Evolutionary conservation across 2,797 vertebrate species (phyloP).

Genomic region (Glyptemys insculpta): DNA sequence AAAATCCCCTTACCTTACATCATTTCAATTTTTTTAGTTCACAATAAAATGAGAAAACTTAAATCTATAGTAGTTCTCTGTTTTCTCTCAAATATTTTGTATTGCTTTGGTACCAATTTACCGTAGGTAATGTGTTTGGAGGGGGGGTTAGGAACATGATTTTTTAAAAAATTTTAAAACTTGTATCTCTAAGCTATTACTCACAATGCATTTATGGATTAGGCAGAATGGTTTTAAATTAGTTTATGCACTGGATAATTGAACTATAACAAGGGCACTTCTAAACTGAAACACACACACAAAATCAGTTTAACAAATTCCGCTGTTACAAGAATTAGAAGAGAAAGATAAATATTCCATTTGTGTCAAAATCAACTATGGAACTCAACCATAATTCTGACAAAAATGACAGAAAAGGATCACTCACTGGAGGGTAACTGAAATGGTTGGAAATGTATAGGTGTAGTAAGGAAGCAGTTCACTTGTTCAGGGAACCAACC

Average conservation of each 20-base stretch:
- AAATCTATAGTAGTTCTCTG: no score
- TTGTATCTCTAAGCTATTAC: background rate
- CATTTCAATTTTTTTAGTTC: no score
- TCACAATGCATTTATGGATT: background rate
- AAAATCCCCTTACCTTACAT: background rate
- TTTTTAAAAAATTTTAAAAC: background rate
- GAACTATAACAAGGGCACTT: no score
- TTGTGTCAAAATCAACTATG: background rate
- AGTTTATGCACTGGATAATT: background rate
- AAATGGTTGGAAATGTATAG: background rate
- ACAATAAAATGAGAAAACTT: no score
- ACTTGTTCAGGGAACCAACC: background rate
- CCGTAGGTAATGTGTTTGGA: background rate
- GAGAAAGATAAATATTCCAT: background rate
- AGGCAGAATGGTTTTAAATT: background rate
- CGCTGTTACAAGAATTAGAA: background rate
- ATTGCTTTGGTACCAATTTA: background rate
- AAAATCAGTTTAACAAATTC: background rate
- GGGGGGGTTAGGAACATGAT: no score
- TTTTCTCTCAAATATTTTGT: background rate
- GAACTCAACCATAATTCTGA: background rate
- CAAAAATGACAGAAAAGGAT: background rate
- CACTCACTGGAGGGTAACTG: background rate
- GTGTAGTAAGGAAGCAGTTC: background rate
- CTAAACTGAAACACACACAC: fast-evolving